Conservation (phyloP, 2,797 vertebrate genomes). For the Fringilla coelebs region DNA sequence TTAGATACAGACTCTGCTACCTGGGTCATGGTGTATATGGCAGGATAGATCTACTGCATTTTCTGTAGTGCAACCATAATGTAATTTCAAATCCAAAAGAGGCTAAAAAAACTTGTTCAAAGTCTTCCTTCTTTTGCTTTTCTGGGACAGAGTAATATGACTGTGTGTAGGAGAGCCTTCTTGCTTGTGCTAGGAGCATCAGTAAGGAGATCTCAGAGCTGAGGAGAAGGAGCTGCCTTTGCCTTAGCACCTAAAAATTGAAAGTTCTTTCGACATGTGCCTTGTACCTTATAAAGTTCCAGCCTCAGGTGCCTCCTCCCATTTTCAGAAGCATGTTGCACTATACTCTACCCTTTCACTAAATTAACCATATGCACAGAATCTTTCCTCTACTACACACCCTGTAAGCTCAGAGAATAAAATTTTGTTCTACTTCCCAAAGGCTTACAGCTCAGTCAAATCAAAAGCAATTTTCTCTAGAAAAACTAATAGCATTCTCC, state of each 20-base stretch:
- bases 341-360: neutral
- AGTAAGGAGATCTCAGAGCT: neutral
- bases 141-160: neutral
- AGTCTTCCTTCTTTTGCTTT: neutral
- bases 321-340: neutral
- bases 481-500: conserved; percentile 11
- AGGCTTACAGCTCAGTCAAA: conserved; percentile 5
- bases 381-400: neutral
- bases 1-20: neutral
- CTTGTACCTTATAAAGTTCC: neutral
- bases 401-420: neutral
- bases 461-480: conserved; percentile 17
- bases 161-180: neutral
- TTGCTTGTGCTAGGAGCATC: neutral
- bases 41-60: neutral
- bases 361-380: neutral
- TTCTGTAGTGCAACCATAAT: neutral
- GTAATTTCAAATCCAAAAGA: neutral
- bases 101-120: neutral
- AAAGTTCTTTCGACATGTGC: neutral
- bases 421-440: neutral
- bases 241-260: neutral
- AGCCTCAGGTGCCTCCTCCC: neutral
- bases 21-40: neutral
- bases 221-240: neutral